Percentiles rank a stretch among this genome's conserved stretches.
Evolutionary conservation across 2,113 vertebrate genomes (phyloP).

Genomic region (Ameiurus melas): DNA sequence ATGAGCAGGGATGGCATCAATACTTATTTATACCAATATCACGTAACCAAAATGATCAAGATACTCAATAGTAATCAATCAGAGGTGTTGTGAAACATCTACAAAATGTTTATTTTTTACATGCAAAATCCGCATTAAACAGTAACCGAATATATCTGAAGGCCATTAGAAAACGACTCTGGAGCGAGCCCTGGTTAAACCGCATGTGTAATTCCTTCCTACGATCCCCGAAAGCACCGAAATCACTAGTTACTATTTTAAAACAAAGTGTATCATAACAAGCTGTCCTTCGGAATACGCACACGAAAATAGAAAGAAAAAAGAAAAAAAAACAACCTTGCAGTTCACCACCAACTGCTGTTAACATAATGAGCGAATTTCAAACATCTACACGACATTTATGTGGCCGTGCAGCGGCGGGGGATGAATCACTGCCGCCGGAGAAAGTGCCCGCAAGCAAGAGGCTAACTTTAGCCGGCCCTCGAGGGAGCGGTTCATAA

Average conservation of each 20-base stretch:
- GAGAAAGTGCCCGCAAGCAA: constrained; percentile 45
- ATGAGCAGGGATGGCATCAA: background rate
- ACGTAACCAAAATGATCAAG: background rate
- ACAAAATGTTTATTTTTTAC: background rate
- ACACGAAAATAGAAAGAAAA: too few species aligned
- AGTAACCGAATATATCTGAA: background rate
- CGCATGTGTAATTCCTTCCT: constrained; percentile 54
- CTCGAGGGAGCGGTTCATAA: constrained; percentile 66
- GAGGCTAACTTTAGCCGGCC: constrained; percentile 66
- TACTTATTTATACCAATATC: background rate
- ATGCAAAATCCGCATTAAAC: too few species aligned
- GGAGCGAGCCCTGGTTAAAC: constrained; percentile 33
- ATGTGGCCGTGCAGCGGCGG: constrained; percentile 31
- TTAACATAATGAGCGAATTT: constrained; percentile 33
- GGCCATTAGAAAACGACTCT: constrained; percentile 30
- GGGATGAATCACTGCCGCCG: constrained; percentile 64
- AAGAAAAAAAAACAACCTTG: constrained; percentile 1
- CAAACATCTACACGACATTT: constrained; percentile 35
- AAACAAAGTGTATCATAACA: background rate
- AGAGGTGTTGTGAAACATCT: background rate
- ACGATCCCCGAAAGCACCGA: constrained; percentile 49
- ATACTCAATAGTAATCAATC: background rate
- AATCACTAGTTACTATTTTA: constrained; percentile 45
- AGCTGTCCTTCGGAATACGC: background rate
- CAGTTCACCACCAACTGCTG: constrained; percentile 10